Conservation (phyloP, 1,140 invertebrate species). For the Leguminivora glycinivorella region DNA sequence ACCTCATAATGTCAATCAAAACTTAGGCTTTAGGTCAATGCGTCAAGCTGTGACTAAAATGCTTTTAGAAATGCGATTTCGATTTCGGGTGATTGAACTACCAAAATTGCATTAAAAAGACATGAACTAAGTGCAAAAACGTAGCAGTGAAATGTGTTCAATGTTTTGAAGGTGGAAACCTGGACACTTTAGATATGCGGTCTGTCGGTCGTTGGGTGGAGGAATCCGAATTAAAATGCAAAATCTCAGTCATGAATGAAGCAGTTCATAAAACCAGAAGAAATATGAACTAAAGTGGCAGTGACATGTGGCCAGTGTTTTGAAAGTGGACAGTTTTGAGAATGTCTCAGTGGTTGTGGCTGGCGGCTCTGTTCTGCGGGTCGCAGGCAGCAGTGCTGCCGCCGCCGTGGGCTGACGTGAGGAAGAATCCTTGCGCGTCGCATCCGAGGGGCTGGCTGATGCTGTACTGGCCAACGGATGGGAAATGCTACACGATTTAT, state of each 20-base stretch:
- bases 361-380: conserved; percentile 58
- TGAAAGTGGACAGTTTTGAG: conserved; percentile 31
- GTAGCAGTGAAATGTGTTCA: conserved; percentile 25
- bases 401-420: conserved; percentile 90
- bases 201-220: too few species aligned
- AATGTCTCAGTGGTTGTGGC: conserved; percentile 64
- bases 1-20: conserved; percentile 14
- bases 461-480: conserved; percentile 89
- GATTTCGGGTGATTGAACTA: not conserved
- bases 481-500: conserved; percentile 92
- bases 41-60: not conserved
- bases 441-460: conserved; percentile 90
- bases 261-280: too few species aligned
- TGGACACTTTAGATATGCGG: too few species aligned
- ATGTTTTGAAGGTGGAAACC: conserved; percentile 31
- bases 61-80: too few species aligned
- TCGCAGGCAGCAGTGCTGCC: conserved; percentile 83
- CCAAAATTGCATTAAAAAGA: not conserved
- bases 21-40: not conserved
- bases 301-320: conserved; percentile 29
- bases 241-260: too few species aligned
- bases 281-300: conserved; percentile 15
- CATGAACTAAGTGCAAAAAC: not conserved
- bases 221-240: too few species aligned
- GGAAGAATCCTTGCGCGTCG: conserved; percentile 88